Evolutionary conservation across 2,888 invertebrate species (phyloP), one percentile per base, ranked within the genome.

Genomic region (Pogonocherus hispidulus): DNA sequence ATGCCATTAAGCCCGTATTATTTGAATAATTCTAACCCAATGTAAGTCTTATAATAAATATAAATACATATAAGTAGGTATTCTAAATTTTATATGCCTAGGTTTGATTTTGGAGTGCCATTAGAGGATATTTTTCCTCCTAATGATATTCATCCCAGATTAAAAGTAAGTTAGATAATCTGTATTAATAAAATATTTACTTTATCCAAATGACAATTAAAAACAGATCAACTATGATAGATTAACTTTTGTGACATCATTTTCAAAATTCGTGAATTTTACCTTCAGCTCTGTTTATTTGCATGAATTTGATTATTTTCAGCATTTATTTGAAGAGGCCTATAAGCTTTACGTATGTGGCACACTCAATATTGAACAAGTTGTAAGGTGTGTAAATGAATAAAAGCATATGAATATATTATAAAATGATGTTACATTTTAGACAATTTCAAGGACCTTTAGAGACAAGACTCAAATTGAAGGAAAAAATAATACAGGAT

Each of bases 41-140:
- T 44, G 52, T 57, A 59, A 63, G 37, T 59, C 46, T 41, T n/a
- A 1, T 4, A 5, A 5, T n/a, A 14, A n/a, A 14, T 3, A 1
- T 41, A 41, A 41, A 8, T 27, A 27, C 8, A 5, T 27, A 5
- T 27, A 27, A 5, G 4, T 4, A 41, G 14, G 14, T 41, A 14
- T 41, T 41, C 41, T 41, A 14, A 14, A n/a, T 16, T 47, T 32
- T 18, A 47, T 16, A 20, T 62, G 62, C 20, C 35, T 62, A 76
- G 76, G 65, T 79, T 80, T 66, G 76, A 79, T 57, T 80, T 79
- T 71, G 78, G 77, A 20, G 76, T 80, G 8, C 79, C 80, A 5
- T 55, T 80, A 41, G 79, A 80, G 69, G 80, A 80, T 71, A 67
- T 79, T 62, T 79, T 72, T 64, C 71, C 76, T 5, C 41, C 71